phyloP scores from a whole-genome alignment of 2,113 vertebrate species.

The Anguilla rostrata region DNA sequence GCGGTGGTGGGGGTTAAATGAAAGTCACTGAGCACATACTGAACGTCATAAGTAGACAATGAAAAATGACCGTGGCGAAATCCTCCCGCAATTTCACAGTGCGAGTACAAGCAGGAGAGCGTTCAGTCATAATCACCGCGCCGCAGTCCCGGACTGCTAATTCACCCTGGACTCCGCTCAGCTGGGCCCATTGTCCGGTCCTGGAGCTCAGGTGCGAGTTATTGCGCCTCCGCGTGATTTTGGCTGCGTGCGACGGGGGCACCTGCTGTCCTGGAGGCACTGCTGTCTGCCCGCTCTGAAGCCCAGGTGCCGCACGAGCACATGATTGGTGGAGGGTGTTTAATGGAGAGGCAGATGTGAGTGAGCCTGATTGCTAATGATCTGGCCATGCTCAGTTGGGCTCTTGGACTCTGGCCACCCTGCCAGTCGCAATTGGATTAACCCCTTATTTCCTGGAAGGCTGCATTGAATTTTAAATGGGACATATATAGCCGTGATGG shows the following conservation, averaged over 20 bases:
- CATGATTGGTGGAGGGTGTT: slow-evolving; percentile 17
- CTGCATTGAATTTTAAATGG: too few species aligned
- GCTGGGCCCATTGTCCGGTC: slow-evolving; percentile 9
- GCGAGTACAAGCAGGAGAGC: slow-evolving; percentile 58
- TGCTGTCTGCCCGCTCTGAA: slow-evolving; percentile 23
- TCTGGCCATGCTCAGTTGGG: slow-evolving; percentile 12
- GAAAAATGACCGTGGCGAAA: slow-evolving; percentile 68
- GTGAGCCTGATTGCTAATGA: slow-evolving; percentile 5
- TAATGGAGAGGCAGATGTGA: slow-evolving; percentile 25
- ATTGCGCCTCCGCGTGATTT: slow-evolving; percentile 37
- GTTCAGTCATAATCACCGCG: slow-evolving; percentile 62
- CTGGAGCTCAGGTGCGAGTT: slow-evolving; percentile 24
- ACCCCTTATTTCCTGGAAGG: not conserved
- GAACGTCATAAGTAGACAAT: slow-evolving; percentile 72
- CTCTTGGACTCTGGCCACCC: slow-evolving; percentile 1
- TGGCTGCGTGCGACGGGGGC: slow-evolving; percentile 25
- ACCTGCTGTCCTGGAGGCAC: slow-evolving; percentile 30
- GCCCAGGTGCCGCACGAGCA: slow-evolving; percentile 16
- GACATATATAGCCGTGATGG: not conserved
- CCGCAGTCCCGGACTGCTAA: slow-evolving; percentile 13
- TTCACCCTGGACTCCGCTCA: slow-evolving; percentile 10
- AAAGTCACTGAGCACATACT: slow-evolving; percentile 69
- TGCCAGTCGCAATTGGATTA: not conserved
- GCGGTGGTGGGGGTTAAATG: slow-evolving; percentile 62
- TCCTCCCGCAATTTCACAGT: slow-evolving; percentile 60